Evolutionary conservation across 2,797 vertebrate genomes (phyloP), one percentile per base, ranked within the genome.

Genomic region (Tangara arthus): DNA sequence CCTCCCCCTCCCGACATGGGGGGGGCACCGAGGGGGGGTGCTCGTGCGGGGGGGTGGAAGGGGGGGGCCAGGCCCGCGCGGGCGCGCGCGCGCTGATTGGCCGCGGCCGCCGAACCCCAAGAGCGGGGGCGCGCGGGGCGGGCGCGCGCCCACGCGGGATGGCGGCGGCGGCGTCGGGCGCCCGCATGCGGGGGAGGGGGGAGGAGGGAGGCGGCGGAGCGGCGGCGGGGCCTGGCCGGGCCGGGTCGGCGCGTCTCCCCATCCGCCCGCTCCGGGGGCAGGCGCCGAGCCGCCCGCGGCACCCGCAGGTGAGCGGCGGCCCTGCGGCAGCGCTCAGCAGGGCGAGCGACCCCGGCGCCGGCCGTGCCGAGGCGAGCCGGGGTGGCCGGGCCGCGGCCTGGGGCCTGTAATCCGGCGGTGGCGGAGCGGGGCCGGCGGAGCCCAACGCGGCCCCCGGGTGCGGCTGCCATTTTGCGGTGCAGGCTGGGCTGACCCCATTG

Each of bases 401-500:
- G 87, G 90, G 93, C 93, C 90, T 85, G 53, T 92, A 90, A 55
- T 47, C 41, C 85, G 50, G 61, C 55, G 46, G 32, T 84, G 82
- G 64, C 63, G 81, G 82, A 73, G 84, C 71, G 75, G 93, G 78
- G 85, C 87, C 90, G 90, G 93, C 89, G 91, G 92, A 95, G 89
- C 90, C 64, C 35, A 55, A 50, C 83, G 80, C 73, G 76, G 86
- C 70, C 87, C 80, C 92, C 82, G 76, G 92, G 71, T 86, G 81
- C 90, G 93, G 97, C 98, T 98, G 97, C 98, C 98, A 98, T 98
- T 97, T 98, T 98, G 97, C 95, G 90, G 95, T 76, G 63, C 84
- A 50, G 73, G 73, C 83, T 41, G 44, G 42, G 82, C 86, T 96
- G 95, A 96, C 95, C 94, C 93, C 86, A 96, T 96, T 97, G 94